Conservation (phyloP, 2,113 vertebrate genomes). For the chimpanzee (Pan troglodytes) region NHGRI_mPanTro3-v2.1_pri NC_072401.2:65836501-65837000, state of each 20-base stretch:
- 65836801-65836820: not conserved
- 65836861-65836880: not conserved
- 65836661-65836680: not conserved
- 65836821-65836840: not conserved
- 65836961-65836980: not conserved
- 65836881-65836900: not conserved
- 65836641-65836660: not conserved
- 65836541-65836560: not conserved
- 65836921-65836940: not conserved
- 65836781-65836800: not conserved
- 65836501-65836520: not conserved
- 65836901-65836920: not conserved
- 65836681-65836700: not conserved
- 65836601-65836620: not conserved
- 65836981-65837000: not conserved
- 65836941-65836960: not conserved
- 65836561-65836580: not conserved
- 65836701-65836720: not conserved
- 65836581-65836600: conserved; percentile 10
- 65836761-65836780: not conserved
- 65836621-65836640: not conserved
- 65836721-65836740: not conserved
- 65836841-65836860: not conserved
- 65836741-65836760: not conserved
- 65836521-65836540: not conserved